A percentile compares a stretch with the other conserved stretches of the same genome.
Evolutionary conservation across 2,888 invertebrate species (phyloP).

Genomic region (Cactoblastis cactorum): DNA sequence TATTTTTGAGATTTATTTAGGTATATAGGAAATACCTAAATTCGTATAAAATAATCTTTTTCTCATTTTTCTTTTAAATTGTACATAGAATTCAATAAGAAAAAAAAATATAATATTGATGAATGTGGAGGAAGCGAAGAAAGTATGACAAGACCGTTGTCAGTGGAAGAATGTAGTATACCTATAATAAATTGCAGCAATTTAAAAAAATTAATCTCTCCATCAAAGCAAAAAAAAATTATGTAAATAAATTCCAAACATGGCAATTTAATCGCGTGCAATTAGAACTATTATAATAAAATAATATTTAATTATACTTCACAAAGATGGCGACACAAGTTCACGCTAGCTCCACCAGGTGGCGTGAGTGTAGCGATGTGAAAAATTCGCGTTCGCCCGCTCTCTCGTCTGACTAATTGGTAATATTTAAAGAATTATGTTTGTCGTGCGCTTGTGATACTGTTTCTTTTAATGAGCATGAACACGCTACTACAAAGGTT

Average conservation of each 20-base stretch:
- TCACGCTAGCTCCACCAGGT: slow-evolving; percentile 31
- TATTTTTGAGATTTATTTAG: too few species aligned
- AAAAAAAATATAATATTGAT: too few species aligned
- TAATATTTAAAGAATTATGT: slow-evolving; percentile 14
- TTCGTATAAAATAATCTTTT: too few species aligned
- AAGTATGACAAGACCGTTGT: too few species aligned
- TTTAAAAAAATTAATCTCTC: neutral
- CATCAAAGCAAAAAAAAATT: neutral
- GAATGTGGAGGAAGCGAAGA: too few species aligned
- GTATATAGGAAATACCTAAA: too few species aligned
- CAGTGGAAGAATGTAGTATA: too few species aligned
- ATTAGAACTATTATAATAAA: slow-evolving; percentile 16
- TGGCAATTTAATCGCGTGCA: neutral
- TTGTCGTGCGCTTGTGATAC: slow-evolving; percentile 8
- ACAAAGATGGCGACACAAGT: slow-evolving; percentile 20
- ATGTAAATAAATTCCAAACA: neutral
- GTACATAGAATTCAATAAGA: too few species aligned
- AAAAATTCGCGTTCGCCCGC: slow-evolving; percentile 35
- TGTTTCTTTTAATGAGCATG: neutral
- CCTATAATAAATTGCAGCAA: neutral
- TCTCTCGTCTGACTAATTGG: slow-evolving; percentile 21
- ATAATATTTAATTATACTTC: slow-evolving; percentile 22
- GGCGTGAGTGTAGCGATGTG: slow-evolving; percentile 54
- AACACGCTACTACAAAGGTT: neutral
- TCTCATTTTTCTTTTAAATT: too few species aligned